These are phyloP conservation scores for Sycobia sp. DNA, from an alignment of 1,140 invertebrate species.

Conservation along the genomic window DNA sequence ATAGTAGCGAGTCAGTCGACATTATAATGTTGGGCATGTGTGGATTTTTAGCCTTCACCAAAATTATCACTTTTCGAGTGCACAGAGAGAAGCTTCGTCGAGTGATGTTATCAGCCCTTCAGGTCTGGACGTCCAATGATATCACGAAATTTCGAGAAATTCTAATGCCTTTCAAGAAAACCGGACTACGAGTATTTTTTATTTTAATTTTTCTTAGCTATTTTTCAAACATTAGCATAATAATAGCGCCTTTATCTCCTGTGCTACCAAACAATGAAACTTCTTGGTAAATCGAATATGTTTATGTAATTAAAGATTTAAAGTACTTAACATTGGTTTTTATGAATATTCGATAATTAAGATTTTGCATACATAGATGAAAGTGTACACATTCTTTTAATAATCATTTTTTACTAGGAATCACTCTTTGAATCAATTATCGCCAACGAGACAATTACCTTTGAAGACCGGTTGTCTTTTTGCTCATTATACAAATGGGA, in stretches of 20 bases:
- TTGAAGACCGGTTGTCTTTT: conserved; percentile 34
- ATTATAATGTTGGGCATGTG: conserved; percentile 1
- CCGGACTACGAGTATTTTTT: conserved; percentile 31
- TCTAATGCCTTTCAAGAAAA: conserved; percentile 30
- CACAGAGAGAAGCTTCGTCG: neutral
- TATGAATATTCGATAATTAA: too few relatives aligned
- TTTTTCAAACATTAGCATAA: too few relatives aligned
- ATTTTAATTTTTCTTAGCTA: too few relatives aligned
- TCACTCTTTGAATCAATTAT: neutral
- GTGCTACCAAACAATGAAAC: too few relatives aligned
- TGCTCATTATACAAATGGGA: conserved; percentile 14
- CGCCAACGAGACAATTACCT: conserved; percentile 25
- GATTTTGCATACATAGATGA: too few relatives aligned
- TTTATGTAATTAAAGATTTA: too few relatives aligned
- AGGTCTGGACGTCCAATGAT: neutral
- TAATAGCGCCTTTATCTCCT: too few relatives aligned
- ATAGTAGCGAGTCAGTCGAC: conserved; percentile 5
- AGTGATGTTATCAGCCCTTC: neutral
- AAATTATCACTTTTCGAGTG: conserved; percentile 2
- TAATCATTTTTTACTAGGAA: neutral
- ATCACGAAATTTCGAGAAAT: neutral
- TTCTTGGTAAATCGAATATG: too few relatives aligned
- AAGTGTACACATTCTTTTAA: too few relatives aligned
- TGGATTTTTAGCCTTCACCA: conserved; percentile 1
- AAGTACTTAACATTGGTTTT: too few relatives aligned